Evolutionary conservation across 2,888 invertebrate genomes (phyloP).

Genomic region (Drosophila mulleri): DNA sequence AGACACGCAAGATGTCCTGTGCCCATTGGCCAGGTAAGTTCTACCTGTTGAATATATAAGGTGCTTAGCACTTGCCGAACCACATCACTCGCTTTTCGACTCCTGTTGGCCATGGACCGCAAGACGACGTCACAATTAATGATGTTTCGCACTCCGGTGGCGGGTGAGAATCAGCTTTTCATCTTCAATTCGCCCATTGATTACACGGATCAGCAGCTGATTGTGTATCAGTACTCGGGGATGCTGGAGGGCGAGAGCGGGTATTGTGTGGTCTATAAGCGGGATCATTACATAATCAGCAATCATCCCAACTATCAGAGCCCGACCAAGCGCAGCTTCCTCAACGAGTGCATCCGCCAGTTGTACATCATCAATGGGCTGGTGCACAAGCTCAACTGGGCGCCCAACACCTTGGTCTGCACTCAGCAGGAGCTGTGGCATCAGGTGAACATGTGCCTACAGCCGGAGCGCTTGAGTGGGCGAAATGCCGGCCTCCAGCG

Average conservation of each 20-base stretch:
- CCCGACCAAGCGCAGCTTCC: conserved; percentile 65
- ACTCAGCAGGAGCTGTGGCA: conserved; percentile 52
- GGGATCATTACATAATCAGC: conserved; percentile 58
- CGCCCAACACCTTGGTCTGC: conserved; percentile 32
- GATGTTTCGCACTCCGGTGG: conserved; percentile 49
- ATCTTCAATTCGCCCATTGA: conserved; percentile 65
- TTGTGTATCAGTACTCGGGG: conserved; percentile 54
- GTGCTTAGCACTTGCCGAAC: not conserved
- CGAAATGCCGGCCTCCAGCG: conserved; percentile 38
- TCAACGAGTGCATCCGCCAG: conserved; percentile 74
- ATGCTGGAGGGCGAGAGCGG: conserved; percentile 27
- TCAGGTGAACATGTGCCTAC: conserved; percentile 61
- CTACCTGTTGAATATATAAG: conserved; percentile 47
- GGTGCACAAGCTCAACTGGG: conserved; percentile 47
- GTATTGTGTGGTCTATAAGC: conserved; percentile 66
- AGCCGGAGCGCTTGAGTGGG: conserved; percentile 28
- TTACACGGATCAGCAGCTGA: conserved; percentile 51
- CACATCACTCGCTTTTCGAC: conserved; percentile 38
- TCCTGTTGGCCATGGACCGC: conserved; percentile 49
- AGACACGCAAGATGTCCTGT: conserved; percentile 2
- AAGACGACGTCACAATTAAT: conserved; percentile 39
- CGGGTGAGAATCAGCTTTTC: conserved; percentile 47
- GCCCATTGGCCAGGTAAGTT: not conserved
- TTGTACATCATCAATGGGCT: conserved; percentile 62
- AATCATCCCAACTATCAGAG: conserved; percentile 59